Evolutionary conservation across 35 echinoderm and acorn worm genomes (phyloP).

Genomic region (Acanthaster planci): DNA sequence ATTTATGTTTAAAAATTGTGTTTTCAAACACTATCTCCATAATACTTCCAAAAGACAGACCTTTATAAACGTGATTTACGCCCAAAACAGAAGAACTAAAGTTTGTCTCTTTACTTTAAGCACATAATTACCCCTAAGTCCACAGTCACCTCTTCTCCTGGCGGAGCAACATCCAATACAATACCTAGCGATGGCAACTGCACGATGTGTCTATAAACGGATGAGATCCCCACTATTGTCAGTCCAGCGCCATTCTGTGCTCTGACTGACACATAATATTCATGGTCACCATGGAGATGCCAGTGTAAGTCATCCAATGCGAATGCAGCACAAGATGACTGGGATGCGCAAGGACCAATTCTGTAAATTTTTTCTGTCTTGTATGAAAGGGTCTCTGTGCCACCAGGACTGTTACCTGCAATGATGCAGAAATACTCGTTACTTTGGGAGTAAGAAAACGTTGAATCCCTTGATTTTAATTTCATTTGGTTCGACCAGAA

Average conservation of each 20-base stretch:
- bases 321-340: background rate
- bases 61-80: no score
- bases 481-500: background rate
- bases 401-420: background rate
- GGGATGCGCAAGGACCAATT: background rate
- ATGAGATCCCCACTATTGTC: slow-evolving; percentile 19
- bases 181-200: slow-evolving; percentile 25
- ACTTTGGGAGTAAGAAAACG: background rate
- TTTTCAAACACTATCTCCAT: no score
- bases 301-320: slow-evolving; percentile 23
- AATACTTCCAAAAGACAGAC: no score
- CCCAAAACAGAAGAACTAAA: no score
- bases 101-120: no score
- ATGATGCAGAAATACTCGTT: background rate
- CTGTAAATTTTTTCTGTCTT: background rate
- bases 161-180: slow-evolving; percentile 39
- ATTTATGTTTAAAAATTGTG: no score
- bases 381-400: background rate
- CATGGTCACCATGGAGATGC: slow-evolving; percentile 47
- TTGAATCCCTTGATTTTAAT: background rate
- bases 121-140: background rate
- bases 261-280: slow-evolving; percentile 37
- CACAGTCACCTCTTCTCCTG: background rate
- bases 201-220: slow-evolving; percentile 21
- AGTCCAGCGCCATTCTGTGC: slow-evolving; percentile 45